Conservation (phyloP, 2,113 vertebrate genomes). For the Bubo scandiacus region DNA sequence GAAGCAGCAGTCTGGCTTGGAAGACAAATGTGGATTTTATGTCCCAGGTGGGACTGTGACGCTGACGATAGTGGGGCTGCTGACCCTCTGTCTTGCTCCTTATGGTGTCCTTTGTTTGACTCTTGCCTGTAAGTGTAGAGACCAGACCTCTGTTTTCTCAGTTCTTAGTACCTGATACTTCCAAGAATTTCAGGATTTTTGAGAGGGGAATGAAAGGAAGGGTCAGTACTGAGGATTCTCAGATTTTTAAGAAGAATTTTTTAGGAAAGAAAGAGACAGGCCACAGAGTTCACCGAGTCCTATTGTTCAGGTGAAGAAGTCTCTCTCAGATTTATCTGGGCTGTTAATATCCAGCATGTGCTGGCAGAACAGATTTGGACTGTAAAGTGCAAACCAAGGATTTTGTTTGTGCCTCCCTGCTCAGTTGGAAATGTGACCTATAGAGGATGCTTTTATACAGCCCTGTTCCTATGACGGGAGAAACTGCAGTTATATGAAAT, state of each 20-base stretch:
- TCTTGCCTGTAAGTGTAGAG: not conserved
- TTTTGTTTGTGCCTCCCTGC: not conserved
- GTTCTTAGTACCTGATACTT: not conserved
- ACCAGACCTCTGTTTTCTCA: not conserved
- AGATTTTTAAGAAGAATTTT: not conserved
- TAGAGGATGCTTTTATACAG: not conserved
- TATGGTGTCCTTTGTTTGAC: constrained; percentile 30
- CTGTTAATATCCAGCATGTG: not conserved
- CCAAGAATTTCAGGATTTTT: not conserved
- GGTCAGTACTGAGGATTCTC: not conserved
- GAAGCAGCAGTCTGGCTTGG: not conserved
- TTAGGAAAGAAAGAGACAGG: not conserved
- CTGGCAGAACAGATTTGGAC: not conserved
- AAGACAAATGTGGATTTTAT: not conserved
- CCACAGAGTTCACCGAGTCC: not conserved
- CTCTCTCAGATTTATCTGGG: not conserved
- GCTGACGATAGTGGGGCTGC: not conserved
- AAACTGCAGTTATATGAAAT: not conserved
- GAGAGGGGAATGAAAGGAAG: not conserved
- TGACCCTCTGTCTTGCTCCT: not conserved
- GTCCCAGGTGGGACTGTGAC: not conserved
- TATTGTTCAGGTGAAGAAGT: not conserved
- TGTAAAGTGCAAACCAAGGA: not conserved
- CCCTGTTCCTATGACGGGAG: not conserved
- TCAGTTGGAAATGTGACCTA: not conserved